phyloP scores from a whole-genome alignment of 1,140 invertebrate species.

The Trypoxylus dichotomus region DNA sequence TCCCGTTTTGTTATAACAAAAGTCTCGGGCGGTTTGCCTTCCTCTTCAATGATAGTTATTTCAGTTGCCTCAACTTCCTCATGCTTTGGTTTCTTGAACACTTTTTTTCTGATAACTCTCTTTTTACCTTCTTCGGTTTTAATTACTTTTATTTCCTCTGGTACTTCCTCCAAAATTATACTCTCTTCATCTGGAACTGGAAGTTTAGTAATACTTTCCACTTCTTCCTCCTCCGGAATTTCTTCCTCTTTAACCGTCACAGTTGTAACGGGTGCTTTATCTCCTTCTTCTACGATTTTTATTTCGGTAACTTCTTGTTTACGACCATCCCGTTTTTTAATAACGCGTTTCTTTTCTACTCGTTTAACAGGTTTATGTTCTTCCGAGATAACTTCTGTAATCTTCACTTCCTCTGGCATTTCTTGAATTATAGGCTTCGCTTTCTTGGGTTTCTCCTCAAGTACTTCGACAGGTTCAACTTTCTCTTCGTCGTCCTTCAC shows the following conservation, averaged over 20 bases:
- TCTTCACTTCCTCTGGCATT: conserved; percentile 42
- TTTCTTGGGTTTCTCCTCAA: conserved; percentile 31
- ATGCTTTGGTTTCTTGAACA: conserved; percentile 44
- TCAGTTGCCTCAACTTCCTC: conserved; percentile 46
- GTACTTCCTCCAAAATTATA: conserved; percentile 47
- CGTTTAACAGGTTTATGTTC: conserved; percentile 44
- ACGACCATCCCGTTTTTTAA: conserved; percentile 46
- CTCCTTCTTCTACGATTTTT: conserved; percentile 48
- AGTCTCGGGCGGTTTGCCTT: conserved; percentile 47
- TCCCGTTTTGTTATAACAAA: conserved; percentile 36
- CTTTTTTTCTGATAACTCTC: conserved; percentile 45
- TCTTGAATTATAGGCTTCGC: conserved; percentile 33
- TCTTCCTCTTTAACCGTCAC: conserved; percentile 53
- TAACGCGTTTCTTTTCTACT: conserved; percentile 44
- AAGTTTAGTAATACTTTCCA: background rate
- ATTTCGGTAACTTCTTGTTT: conserved; percentile 49
- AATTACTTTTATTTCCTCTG: conserved; percentile 54
- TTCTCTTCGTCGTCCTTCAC: conserved; percentile 35
- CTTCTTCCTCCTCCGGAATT: conserved; percentile 39
- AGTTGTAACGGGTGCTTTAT: conserved; percentile 46
- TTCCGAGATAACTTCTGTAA: conserved; percentile 29
- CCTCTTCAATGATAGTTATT: conserved; percentile 48
- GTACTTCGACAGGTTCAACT: conserved; percentile 9
- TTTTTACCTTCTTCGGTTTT: conserved; percentile 52
- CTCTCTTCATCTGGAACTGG: conserved; percentile 38